Evolutionary conservation across 2,888 invertebrate species (phyloP).

Genomic region (Halictus quadricinctus): DNA sequence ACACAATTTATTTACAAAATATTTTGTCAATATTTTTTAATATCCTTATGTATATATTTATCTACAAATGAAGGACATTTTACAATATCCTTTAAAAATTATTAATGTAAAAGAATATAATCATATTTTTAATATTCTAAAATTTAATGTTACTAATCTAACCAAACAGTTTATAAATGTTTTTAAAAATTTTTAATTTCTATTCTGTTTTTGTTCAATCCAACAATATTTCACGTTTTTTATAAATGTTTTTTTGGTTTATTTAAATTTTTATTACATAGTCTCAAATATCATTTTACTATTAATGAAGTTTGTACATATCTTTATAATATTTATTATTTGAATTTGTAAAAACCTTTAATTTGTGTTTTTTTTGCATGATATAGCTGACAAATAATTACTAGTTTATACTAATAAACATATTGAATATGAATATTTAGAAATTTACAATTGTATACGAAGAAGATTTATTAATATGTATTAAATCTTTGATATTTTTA

Average conservation of each 20-base stretch:
- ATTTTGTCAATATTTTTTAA: neutral
- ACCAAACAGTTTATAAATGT: neutral
- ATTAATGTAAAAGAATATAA: conserved; percentile 8
- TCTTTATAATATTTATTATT: neutral
- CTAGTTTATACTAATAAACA: neutral
- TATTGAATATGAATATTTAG: neutral
- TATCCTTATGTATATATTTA: neutral
- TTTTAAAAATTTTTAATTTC: neutral
- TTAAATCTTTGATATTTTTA: neutral
- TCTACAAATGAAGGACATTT: neutral
- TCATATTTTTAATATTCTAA: conserved; percentile 1
- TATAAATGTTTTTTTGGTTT: neutral
- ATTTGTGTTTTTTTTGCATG: neutral
- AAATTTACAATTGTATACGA: neutral
- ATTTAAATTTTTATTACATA: neutral
- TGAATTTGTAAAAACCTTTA: neutral
- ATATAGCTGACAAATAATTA: neutral
- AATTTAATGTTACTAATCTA: conserved; percentile 1
- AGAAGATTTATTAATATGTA: neutral
- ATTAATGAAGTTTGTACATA: neutral
- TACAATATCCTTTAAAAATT: neutral
- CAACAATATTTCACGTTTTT: neutral
- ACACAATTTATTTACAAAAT: conserved; percentile 16
- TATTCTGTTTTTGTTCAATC: neutral
- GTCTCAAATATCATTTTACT: neutral